Percentiles rank a stretch among this genome's conserved stretches.
Evolutionary conservation across 2,888 invertebrate genomes (phyloP).

Genomic region (Incurvaria masculella): DNA sequence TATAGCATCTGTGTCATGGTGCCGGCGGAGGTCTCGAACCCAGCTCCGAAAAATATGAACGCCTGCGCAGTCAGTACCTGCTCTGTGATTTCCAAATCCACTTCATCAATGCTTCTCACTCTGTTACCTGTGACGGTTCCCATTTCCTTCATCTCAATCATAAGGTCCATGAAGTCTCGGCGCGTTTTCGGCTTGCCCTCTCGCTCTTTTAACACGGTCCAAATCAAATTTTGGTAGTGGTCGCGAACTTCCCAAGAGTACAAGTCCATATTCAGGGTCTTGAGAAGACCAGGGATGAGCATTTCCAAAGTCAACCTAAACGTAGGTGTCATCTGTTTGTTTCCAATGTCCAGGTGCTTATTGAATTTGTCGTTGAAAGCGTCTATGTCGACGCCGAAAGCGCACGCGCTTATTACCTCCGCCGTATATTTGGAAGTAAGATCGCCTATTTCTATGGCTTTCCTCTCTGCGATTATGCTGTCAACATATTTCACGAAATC

Average conservation of each 20-base stretch:
- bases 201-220: neutral
- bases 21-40: slow-evolving; percentile 42
- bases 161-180: slow-evolving; percentile 1
- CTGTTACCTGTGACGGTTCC: slow-evolving; percentile 1
- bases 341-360: neutral
- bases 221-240: neutral
- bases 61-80: slow-evolving; percentile 33
- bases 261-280: neutral
- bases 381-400: neutral
- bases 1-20: slow-evolving; percentile 32
- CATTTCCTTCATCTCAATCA: neutral
- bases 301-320: neutral
- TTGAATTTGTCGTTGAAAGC: neutral
- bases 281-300: neutral
- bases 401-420: neutral
- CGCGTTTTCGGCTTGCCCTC: neutral
- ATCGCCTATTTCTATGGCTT: neutral
- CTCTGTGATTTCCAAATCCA: slow-evolving; percentile 24
- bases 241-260: neutral
- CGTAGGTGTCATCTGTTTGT: neutral
- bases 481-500: neutral
- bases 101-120: slow-evolving; percentile 4
- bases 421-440: neutral
- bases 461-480: neutral
- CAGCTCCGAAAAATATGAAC: slow-evolving; percentile 39